Percentiles rank a stretch among this genome's conserved stretches.
phyloP scores from a whole-genome alignment of 1,140 invertebrate genomes.

The Holotrichia oblita region DNA sequence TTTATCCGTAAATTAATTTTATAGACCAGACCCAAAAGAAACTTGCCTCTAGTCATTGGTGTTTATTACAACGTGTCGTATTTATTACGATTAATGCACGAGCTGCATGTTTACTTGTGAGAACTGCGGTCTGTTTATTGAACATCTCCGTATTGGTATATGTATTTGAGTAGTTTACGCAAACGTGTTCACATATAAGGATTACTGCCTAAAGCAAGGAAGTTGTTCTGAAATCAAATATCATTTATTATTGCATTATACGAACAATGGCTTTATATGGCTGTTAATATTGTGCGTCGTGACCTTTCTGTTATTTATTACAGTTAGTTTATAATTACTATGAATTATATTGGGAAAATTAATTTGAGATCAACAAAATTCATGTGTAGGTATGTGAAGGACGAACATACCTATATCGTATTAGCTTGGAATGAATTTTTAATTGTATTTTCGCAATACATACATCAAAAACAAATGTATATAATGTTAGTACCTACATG shows the following conservation, averaged over 20 bases:
- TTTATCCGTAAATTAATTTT: too few species aligned
- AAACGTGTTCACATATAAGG: background rate
- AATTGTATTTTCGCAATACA: too few species aligned
- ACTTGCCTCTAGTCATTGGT: background rate
- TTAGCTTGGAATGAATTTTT: too few species aligned
- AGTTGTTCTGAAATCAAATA: slow-evolving; percentile 13
- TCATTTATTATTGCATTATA: slow-evolving; percentile 8
- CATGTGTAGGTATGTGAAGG: too few species aligned
- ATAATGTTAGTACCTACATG: too few species aligned
- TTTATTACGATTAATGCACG: background rate
- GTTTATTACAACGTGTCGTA: background rate
- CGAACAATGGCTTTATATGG: slow-evolving; percentile 1
- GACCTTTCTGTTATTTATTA: background rate
- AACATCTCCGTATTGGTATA: background rate
- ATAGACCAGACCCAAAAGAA: background rate
- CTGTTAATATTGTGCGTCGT: background rate
- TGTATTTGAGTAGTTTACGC: slow-evolving; percentile 7
- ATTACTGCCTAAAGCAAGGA: slow-evolving; percentile 1
- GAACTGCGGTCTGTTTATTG: background rate
- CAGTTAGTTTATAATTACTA: slow-evolving; percentile 2
- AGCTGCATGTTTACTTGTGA: background rate
- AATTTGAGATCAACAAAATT: too few species aligned
- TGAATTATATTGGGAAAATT: too few species aligned
- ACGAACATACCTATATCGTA: too few species aligned
- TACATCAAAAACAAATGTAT: too few species aligned